Evolutionary conservation across 2,113 vertebrate species (phyloP), one percentile per base, ranked within the genome.

Genomic region (Odobenus rosmarus): DNA sequence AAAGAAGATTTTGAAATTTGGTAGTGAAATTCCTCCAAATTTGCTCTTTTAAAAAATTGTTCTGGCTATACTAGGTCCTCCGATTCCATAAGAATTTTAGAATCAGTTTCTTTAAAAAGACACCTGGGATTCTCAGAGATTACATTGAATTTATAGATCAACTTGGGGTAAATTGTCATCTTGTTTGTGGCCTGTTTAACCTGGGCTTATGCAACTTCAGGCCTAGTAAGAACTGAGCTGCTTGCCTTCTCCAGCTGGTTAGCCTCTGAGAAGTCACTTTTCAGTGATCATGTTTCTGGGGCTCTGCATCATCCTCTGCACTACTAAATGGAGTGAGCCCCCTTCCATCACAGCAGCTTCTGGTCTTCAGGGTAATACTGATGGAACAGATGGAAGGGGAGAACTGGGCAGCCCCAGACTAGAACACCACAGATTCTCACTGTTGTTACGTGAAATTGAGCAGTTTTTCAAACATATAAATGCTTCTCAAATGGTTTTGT

Each of bases 401-500:
- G 51, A 71, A 80, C 21, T 84, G 86, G 31, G 33, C 15, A 85
- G 80, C 12, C 46, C 42, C 9, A 72, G n/a, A 92, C 42, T 9
- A 36, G 39, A 77, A 51, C 61, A 71, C 14, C 19, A 72, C 21
- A 80, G 62, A 72, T 62, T 80, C 21, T 62, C 7, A n/a, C 9
- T 72, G 53, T 62, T 23, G 26, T 92, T 61, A 81, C 10, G 7
- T 80, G 72, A 95, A 71, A 72, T 80, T 31, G 4, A 79, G 55
- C 39, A 53, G 72, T 42, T 92, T 81, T 85, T 81, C 28, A 62
- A 12, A 88, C 16, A 49, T 67, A 85, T 57, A 85, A 67, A 39
- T 86, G 61, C 39, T 88, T 96, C 76, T 92, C 53, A 46, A 57
- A 36, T 88, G 64, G 28, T 80, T 92, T 92, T 76, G 39, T 61